phyloP scores from a whole-genome alignment of 2,888 invertebrate genomes.

The Lutraria lutraria region DNA sequence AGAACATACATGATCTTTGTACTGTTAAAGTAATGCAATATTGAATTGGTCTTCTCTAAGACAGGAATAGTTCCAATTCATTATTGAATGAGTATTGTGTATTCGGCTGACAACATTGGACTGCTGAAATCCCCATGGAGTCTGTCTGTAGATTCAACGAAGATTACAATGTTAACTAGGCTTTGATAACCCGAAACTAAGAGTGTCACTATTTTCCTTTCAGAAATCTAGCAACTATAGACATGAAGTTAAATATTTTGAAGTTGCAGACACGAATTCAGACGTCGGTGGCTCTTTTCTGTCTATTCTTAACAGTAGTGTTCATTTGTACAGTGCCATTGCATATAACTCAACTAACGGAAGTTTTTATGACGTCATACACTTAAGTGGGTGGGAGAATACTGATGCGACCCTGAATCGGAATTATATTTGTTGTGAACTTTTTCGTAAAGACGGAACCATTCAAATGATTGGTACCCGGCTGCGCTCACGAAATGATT shows the following conservation, averaged over 20 bases:
- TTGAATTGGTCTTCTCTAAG: no score
- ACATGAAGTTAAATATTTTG: background rate
- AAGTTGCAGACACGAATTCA: background rate
- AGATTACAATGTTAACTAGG: no score
- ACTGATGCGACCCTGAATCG: background rate
- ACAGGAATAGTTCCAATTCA: no score
- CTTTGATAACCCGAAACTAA: no score
- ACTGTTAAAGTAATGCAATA: no score
- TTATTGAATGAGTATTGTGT: no score
- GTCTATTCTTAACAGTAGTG: slow-evolving; percentile 13
- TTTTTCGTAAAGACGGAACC: background rate
- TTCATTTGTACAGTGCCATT: slow-evolving; percentile 49
- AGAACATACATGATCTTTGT: no score
- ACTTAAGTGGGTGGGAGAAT: slow-evolving; percentile 49
- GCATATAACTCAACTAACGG: slow-evolving; percentile 33
- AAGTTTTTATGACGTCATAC: slow-evolving; percentile 19
- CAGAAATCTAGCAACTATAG: no score
- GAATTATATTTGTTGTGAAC: slow-evolving; percentile 38
- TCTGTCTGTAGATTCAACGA: no score
- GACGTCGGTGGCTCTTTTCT: background rate
- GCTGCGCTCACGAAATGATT: slow-evolving; percentile 19
- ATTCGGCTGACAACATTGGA: no score
- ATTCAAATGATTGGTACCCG: background rate
- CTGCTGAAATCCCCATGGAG: no score
- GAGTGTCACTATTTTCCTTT: no score